phyloP scores from a whole-genome alignment of 2,888 invertebrate species.

The Eilema griseolum region DNA sequence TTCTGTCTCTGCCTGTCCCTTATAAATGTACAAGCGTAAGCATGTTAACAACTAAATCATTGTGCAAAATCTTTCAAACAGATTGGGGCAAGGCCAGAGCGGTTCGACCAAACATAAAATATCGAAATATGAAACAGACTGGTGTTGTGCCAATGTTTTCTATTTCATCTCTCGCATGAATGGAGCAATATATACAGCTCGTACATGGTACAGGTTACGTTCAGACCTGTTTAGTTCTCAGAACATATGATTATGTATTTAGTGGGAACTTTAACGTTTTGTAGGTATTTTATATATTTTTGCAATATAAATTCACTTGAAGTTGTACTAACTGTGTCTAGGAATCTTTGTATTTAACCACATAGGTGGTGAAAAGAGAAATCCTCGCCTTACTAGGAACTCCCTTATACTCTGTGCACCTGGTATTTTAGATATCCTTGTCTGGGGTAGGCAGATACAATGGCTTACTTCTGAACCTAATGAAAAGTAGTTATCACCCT shows the following conservation, averaged over 20 bases:
- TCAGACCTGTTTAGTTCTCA: slow-evolving; percentile 1
- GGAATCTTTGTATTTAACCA: not conserved
- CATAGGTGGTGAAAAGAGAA: not conserved
- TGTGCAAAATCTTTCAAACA: not conserved
- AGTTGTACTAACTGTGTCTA: not conserved
- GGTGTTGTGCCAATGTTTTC: slow-evolving; percentile 13
- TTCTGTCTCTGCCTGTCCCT: not conserved
- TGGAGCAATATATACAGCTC: slow-evolving; percentile 11
- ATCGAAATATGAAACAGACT: slow-evolving; percentile 10
- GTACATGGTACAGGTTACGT: not conserved
- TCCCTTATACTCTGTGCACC: too few relatives aligned
- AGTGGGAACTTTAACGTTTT: not conserved
- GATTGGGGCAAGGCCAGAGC: slow-evolving; percentile 7
- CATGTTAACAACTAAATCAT: not conserved
- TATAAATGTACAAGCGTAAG: not conserved
- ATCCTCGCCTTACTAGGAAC: too few relatives aligned
- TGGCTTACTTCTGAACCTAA: too few relatives aligned
- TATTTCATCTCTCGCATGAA: slow-evolving; percentile 15
- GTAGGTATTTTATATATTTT: not conserved
- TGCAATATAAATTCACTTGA: not conserved
- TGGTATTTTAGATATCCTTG: too few relatives aligned
- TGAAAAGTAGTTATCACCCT: too few relatives aligned
- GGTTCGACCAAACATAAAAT: not conserved
- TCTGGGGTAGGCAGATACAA: too few relatives aligned
- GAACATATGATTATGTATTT: slow-evolving; percentile 9